Evolutionary conservation across 2,113 vertebrate genomes (phyloP), one percentile per base, ranked within the genome.

Genomic region (Strigops habroptila): DNA sequence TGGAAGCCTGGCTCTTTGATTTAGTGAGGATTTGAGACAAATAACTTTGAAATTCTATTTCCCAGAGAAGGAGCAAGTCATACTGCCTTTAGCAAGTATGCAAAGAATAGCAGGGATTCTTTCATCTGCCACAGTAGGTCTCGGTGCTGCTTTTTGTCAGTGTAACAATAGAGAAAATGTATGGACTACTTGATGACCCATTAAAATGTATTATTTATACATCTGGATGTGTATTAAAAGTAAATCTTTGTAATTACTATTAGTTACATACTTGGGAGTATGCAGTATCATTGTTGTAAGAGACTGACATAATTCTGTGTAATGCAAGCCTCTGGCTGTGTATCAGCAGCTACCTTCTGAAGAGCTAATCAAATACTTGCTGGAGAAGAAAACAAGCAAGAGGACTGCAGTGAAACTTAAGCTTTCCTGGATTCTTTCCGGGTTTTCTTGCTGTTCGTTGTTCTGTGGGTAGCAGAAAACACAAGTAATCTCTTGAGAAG

Each of bases 311-410:
- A 88, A 88, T 86, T 83, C 63, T 27, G 49, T 37, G 39, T 79
- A 69, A 15, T 41, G 41, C 15, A 39, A 67, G 49, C 60, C 27
- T 68, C 79, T 93, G 74, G 57, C 76, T 79, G 43, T 27, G 37
- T 41, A 63, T 82, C 16, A 94, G 86, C 86, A 87, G 89, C 69
- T 74, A 1, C 71, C 48, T 70, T 81, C 85, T 75, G 70, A 82
- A 91, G 68, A 73, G 71, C 90, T 60, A 63, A 35, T 59, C 53
- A 96, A 88, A 93, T 81, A 91, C 83, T 94, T 93, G 82, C 21
- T 59, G 71, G 33, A 60, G 71, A 55, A 75, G 59, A 69, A 87
- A 91, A 69, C 48, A 87, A 88, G 46, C 30, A 31, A 48, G 59
- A 91, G 51, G n/a, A 43, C 79, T 95, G 63, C 48, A 90, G 73